phyloP scores from a whole-genome alignment of 2,888 invertebrate genomes.

The Pollenia labialis region DNA sequence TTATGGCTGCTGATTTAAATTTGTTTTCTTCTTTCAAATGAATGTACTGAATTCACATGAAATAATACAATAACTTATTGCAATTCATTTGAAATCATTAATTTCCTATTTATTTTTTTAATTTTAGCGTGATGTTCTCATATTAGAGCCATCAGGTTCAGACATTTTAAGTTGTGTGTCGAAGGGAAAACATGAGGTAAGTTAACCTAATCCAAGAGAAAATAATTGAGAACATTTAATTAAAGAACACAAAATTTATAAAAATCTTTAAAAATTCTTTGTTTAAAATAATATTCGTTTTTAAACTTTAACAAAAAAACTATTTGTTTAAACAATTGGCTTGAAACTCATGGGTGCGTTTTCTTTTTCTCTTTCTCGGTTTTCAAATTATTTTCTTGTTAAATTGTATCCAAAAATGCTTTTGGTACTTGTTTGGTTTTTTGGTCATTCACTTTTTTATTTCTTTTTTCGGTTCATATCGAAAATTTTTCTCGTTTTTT shows the following conservation, averaged over 20 bases:
- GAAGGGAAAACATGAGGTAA: constrained; percentile 97
- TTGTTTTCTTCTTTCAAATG: no score
- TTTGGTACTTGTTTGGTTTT: neutral
- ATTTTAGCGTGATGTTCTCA: constrained; percentile 94
- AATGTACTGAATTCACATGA: no score
- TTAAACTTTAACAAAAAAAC: neutral
- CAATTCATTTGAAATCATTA: neutral
- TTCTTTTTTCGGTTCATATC: constrained; percentile 30
- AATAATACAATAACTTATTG: no score
- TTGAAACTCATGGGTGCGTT: constrained; percentile 69
- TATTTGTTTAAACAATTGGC: constrained; percentile 53
- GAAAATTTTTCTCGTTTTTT: constrained; percentile 22
- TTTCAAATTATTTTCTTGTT: constrained; percentile 50
- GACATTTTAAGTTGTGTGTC: constrained; percentile 96
- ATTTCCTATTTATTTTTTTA: constrained; percentile 31
- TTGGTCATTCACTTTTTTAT: constrained; percentile 38
- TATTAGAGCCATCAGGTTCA: constrained; percentile 91
- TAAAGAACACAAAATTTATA: constrained; percentile 47
- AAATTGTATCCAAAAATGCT: constrained; percentile 39
- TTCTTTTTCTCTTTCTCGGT: constrained; percentile 60
- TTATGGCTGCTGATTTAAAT: no score
- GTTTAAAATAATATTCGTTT: neutral
- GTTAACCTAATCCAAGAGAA: constrained; percentile 59
- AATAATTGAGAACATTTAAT: constrained; percentile 46
- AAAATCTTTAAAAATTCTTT: constrained; percentile 25